These are phyloP conservation scores for Caenorhabditis sp. DNA, from an alignment of 2,888 invertebrate genomes.

Conservation along the genomic window DNA sequence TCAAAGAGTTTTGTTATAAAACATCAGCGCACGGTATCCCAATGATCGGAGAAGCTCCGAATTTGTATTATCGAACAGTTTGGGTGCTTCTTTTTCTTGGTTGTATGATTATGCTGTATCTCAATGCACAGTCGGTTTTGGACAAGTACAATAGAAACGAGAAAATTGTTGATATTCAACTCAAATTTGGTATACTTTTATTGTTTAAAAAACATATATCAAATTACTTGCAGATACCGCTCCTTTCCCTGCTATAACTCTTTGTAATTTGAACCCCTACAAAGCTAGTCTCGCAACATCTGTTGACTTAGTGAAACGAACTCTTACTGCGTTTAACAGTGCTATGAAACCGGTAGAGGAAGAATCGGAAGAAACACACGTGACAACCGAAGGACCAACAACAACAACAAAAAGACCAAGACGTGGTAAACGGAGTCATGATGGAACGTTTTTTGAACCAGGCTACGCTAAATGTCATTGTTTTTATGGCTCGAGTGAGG, in stretches of 20 bases:
- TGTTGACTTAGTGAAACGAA: slow-evolving; percentile 63
- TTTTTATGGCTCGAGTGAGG: slow-evolving; percentile 39
- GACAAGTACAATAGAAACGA: slow-evolving; percentile 68
- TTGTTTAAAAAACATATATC: too few species aligned
- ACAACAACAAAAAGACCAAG: slow-evolving; percentile 27
- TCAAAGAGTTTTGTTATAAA: slow-evolving; percentile 68
- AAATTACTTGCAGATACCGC: slow-evolving; percentile 51
- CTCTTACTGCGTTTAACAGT: slow-evolving; percentile 63
- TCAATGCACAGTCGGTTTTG: slow-evolving; percentile 63
- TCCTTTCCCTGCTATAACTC: slow-evolving; percentile 67
- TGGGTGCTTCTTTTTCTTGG: slow-evolving; percentile 64
- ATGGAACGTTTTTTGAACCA: slow-evolving; percentile 55
- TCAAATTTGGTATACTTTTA: slow-evolving; percentile 70
- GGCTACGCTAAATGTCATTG: slow-evolving; percentile 52
- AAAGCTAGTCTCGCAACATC: slow-evolving; percentile 63
- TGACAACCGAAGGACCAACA: slow-evolving; percentile 23
- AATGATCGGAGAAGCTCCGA: slow-evolving; percentile 68
- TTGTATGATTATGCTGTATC: slow-evolving; percentile 63
- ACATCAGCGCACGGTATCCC: slow-evolving; percentile 69
- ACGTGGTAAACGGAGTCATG: slow-evolving; percentile 32
- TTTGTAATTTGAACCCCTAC: slow-evolving; percentile 69
- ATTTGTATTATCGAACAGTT: slow-evolving; percentile 59
- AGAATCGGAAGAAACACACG: slow-evolving; percentile 13
- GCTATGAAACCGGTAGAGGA: slow-evolving; percentile 57
- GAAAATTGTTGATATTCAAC: slow-evolving; percentile 68